These are phyloP conservation scores for Drosophila macrospina DNA, from an alignment of 2,888 invertebrate species.

Conservation along the genomic window DNA sequence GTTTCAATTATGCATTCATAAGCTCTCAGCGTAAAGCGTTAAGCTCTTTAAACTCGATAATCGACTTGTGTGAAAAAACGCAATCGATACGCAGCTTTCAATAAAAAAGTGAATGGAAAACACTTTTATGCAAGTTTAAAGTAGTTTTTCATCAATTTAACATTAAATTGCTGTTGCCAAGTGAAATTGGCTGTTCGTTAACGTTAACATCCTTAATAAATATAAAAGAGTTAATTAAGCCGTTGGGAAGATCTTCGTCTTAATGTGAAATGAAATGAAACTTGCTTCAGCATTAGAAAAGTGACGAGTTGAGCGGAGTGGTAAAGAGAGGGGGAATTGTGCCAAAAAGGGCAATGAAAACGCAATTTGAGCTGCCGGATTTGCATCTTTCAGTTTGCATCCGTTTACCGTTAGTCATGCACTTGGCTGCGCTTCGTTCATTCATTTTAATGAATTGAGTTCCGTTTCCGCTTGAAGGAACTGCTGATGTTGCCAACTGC, in stretches of 20 bases:
- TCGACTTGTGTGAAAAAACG: too few relatives aligned
- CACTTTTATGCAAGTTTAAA: too few relatives aligned
- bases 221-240: slow-evolving; percentile 6
- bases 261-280: slow-evolving; percentile 2
- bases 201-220: background rate
- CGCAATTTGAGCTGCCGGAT: slow-evolving; percentile 77
- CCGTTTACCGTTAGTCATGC: slow-evolving; percentile 81
- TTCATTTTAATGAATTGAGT: slow-evolving; percentile 82
- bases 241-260: background rate
- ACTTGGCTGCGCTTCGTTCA: slow-evolving; percentile 76
- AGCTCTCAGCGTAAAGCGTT: too few relatives aligned
- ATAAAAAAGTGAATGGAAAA: too few relatives aligned
- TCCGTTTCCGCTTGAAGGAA: slow-evolving; percentile 77
- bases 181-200: background rate
- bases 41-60: too few relatives aligned
- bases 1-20: too few relatives aligned
- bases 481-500: slow-evolving; percentile 67
- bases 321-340: background rate
- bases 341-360: slow-evolving; percentile 52
- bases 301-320: slow-evolving; percentile 20
- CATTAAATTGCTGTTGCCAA: background rate
- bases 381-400: slow-evolving; percentile 80
- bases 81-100: too few relatives aligned
- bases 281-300: background rate
- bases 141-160: too few relatives aligned